phyloP scores from a whole-genome alignment of 2,888 invertebrate species.

The Thera obeliscata region DNA sequence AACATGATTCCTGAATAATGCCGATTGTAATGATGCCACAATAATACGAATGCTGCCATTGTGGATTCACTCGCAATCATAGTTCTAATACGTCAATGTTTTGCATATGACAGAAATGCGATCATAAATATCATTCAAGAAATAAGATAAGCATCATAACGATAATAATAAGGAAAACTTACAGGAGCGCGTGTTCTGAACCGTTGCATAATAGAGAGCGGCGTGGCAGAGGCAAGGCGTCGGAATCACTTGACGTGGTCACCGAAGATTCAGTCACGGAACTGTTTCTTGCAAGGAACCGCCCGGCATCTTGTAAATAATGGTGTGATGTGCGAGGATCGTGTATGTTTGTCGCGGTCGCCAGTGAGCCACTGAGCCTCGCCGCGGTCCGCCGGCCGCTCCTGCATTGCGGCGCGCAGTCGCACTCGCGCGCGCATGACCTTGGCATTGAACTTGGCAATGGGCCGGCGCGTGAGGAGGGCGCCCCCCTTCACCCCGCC shows the following conservation, averaged over 20 bases:
- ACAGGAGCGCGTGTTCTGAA: constrained; percentile 58
- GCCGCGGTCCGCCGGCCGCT: constrained; percentile 74
- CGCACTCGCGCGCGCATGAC: constrained; percentile 87
- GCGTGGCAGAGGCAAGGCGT: constrained; percentile 52
- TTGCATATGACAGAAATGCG: constrained; percentile 11
- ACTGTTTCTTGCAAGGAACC: constrained; percentile 29
- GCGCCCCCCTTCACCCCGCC: constrained; percentile 21
- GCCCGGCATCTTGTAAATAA: constrained; percentile 44
- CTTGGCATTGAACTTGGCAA: constrained; percentile 93
- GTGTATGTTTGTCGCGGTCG: constrained; percentile 68
- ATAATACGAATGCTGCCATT: constrained; percentile 18
- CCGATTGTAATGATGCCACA: constrained; percentile 16
- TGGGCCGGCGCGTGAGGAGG: constrained; percentile 73
- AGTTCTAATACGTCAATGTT: constrained; percentile 7
- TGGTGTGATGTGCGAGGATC: constrained; percentile 60
- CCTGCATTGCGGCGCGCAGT: constrained; percentile 88
- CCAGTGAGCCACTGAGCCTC: constrained; percentile 76
- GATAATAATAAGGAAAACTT: constrained; percentile 52
- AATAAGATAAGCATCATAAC: constrained; percentile 33
- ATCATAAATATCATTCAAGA: constrained; percentile 9
- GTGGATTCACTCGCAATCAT: constrained; percentile 14
- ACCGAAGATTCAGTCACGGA: constrained; percentile 44
- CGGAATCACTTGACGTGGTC: constrained; percentile 58
- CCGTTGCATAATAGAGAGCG: constrained; percentile 71
- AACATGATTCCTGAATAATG: constrained; percentile 44